Percentiles rank a stretch among this genome's conserved stretches.
Evolutionary conservation across 2,888 invertebrate species (phyloP).

Genomic region (Caenorhabditis virilis): DNA sequence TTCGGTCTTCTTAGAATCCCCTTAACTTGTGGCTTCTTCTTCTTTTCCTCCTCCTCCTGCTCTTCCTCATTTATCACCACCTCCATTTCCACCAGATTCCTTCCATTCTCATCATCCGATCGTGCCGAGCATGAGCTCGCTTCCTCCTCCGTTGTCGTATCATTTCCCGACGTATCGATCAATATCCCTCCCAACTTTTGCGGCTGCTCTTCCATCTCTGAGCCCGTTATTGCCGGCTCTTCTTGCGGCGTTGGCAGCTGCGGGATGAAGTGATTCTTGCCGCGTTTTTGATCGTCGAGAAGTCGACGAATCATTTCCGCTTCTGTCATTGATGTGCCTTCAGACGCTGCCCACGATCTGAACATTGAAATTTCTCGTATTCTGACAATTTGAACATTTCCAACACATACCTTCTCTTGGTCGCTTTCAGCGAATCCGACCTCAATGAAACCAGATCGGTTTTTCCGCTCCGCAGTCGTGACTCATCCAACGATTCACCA

Average conservation of each 20-base stretch:
- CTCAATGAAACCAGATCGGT: slow-evolving; percentile 63
- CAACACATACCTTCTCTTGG: slow-evolving; percentile 60
- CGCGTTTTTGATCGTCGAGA: slow-evolving; percentile 58
- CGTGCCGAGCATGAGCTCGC: slow-evolving; percentile 22
- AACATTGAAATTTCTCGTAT: too few relatives aligned
- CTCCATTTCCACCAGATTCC: too few relatives aligned
- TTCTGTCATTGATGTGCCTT: slow-evolving; percentile 52
- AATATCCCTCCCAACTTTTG: not conserved
- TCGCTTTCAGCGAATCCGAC: slow-evolving; percentile 64
- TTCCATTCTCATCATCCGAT: slow-evolving; percentile 33
- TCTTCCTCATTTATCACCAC: slow-evolving; percentile 21
- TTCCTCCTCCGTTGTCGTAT: slow-evolving; percentile 35
- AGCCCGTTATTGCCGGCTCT: too few relatives aligned
- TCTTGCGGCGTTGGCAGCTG: slow-evolving; percentile 36
- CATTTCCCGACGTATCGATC: slow-evolving; percentile 12
- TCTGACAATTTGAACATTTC: too few relatives aligned
- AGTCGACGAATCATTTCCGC: slow-evolving; percentile 58
- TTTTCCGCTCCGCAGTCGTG: slow-evolving; percentile 39
- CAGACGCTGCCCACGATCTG: slow-evolving; percentile 65
- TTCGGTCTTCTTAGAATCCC: slow-evolving; percentile 57
- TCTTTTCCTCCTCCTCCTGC: not conserved
- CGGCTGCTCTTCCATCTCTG: too few relatives aligned
- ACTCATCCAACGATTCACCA: slow-evolving; percentile 41
- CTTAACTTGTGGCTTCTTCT: slow-evolving; percentile 37
- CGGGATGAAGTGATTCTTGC: slow-evolving; percentile 49